Conservation (phyloP, 2,797 vertebrate species). For the Synaphobranchus kaupii region DNA sequence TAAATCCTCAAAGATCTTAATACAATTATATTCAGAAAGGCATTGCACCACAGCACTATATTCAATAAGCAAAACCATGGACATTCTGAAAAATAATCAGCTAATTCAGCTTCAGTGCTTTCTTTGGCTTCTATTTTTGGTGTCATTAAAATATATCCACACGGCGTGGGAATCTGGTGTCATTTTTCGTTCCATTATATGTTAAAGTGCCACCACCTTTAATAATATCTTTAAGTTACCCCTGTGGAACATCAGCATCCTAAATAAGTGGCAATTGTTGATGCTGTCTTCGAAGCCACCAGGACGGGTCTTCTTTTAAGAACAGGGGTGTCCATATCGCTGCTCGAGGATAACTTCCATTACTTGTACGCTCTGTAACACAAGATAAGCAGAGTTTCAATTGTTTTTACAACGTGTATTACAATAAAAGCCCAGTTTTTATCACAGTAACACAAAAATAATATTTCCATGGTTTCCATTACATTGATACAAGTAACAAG, state of each 20-base stretch:
- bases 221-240: no score
- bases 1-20: neutral
- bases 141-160: neutral
- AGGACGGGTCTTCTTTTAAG: slow-evolving; percentile 26
- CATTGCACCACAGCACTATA: neutral
- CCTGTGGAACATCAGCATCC: neutral
- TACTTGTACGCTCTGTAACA: slow-evolving; percentile 66
- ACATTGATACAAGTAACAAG: neutral
- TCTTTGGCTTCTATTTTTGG: neutral
- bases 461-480: neutral
- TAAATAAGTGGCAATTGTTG: no score
- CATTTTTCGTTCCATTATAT: no score
- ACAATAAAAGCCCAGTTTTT: neutral
- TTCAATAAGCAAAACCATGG: neutral
- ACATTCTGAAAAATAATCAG: neutral
- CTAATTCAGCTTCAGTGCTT: neutral
- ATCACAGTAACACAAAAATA: neutral
- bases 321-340: slow-evolving; percentile 60
- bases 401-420: neutral
- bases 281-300: neutral
- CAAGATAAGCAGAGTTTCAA: slow-evolving; percentile 36
- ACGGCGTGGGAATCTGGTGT: neutral
- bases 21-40: neutral
- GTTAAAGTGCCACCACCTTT: no score
- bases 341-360: slow-evolving; percentile 72